phyloP scores from a whole-genome alignment of 2,113 vertebrate genomes.

The Genyomyrus donnyi region DNA sequence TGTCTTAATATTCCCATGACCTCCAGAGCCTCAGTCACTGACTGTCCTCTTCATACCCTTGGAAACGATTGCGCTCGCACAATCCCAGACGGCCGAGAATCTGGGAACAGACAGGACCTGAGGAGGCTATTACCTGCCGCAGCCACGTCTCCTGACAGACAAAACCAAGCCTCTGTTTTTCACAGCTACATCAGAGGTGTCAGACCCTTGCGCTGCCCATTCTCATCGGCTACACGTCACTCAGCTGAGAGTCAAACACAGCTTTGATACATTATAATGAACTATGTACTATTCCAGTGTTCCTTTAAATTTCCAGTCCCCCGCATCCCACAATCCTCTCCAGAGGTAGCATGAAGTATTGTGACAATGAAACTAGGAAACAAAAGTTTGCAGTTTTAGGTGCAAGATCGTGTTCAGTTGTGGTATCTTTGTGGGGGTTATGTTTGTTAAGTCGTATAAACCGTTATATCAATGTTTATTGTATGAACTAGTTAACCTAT shows the following conservation, averaged over 20 bases:
- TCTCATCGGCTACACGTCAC: background rate
- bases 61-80: background rate
- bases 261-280: background rate
- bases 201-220: background rate
- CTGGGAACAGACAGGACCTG: background rate
- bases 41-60: background rate
- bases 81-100: background rate
- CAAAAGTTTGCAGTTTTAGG: background rate
- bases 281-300: background rate
- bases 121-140: background rate
- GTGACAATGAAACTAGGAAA: background rate
- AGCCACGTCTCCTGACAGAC: background rate
- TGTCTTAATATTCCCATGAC: background rate
- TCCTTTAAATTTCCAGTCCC: background rate
- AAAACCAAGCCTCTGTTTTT: background rate
- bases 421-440: background rate
- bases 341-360: background rate
- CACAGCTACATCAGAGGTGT: background rate
- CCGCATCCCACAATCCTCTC: background rate
- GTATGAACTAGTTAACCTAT: background rate
- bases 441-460: background rate
- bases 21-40: background rate
- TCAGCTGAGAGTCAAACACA: background rate
- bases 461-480: background rate
- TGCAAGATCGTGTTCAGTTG: background rate